Percentiles rank a stretch among this genome's conserved stretches.
phyloP scores from a whole-genome alignment of 2,113 vertebrate species.

The Actinemys pallida region DNA sequence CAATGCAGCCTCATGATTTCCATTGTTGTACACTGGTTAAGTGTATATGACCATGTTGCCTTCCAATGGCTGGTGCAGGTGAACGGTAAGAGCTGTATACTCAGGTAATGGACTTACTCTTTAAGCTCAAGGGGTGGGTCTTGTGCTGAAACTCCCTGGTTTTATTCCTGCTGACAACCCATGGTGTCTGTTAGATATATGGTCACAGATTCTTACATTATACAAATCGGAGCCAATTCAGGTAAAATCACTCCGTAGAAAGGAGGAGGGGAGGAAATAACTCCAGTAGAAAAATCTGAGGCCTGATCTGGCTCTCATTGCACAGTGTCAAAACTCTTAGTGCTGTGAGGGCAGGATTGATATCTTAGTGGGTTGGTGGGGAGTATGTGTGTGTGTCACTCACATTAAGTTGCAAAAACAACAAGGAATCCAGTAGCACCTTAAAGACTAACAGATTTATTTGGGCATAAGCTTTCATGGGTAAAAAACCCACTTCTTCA shows the following conservation, averaged over 20 bases:
- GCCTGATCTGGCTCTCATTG: background rate
- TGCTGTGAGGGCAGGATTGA: background rate
- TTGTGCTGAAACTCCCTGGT: background rate
- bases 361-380: background rate
- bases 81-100: background rate
- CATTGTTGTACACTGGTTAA: background rate
- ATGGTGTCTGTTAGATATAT: background rate
- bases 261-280: background rate
- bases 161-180: background rate
- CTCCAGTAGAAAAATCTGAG: rapidly evolving
- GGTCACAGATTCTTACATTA: background rate
- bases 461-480: too few relatives aligned
- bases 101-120: background rate
- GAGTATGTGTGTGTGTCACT: background rate
- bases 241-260: background rate
- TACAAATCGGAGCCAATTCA: background rate
- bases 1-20: background rate
- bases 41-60: background rate
- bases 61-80: background rate
- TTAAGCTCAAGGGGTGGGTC: rapidly evolving
- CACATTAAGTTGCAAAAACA: background rate
- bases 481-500: too few relatives aligned
- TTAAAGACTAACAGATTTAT: too few relatives aligned
- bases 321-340: background rate
- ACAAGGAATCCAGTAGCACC: too few relatives aligned